These are phyloP conservation scores for Acanthosepion pharaonis DNA, from an alignment of 2,888 invertebrate genomes.

Conservation along the genomic window DNA sequence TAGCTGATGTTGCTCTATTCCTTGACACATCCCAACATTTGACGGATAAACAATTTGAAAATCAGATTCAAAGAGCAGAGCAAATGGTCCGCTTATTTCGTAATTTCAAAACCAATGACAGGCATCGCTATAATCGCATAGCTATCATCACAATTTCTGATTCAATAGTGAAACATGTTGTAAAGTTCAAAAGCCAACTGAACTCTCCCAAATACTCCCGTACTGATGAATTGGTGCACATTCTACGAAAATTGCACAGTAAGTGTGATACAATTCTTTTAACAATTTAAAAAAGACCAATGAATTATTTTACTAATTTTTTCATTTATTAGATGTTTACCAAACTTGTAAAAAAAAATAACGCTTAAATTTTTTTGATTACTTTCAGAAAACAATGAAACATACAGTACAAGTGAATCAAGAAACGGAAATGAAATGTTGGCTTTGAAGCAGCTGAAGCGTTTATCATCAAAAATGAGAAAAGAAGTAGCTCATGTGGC, in stretches of 20 bases:
- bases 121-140: not conserved
- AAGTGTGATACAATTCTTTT: not conserved
- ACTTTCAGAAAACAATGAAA: not conserved
- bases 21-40: not conserved
- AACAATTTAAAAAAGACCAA: too few relatives aligned
- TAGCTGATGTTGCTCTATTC: not conserved
- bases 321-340: too few relatives aligned
- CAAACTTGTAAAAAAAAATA: too few relatives aligned
- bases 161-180: not conserved
- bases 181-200: not conserved
- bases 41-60: not conserved
- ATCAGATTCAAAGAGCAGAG: constrained; percentile 1
- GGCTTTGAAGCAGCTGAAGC: not conserved
- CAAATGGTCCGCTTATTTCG: constrained; percentile 23
- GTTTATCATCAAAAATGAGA: not conserved
- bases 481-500: not conserved
- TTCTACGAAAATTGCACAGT: not conserved
- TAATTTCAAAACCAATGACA: not conserved
- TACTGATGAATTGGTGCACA: constrained; percentile 13
- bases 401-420: not conserved
- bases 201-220: not conserved
- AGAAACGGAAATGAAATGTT: not conserved
- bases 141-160: not conserved
- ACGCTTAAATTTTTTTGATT: not conserved
- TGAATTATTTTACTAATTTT: too few relatives aligned